These are phyloP conservation scores for Cerastoderma edule DNA, from an alignment of 2,888 invertebrate species.

Conservation along the genomic window DNA sequence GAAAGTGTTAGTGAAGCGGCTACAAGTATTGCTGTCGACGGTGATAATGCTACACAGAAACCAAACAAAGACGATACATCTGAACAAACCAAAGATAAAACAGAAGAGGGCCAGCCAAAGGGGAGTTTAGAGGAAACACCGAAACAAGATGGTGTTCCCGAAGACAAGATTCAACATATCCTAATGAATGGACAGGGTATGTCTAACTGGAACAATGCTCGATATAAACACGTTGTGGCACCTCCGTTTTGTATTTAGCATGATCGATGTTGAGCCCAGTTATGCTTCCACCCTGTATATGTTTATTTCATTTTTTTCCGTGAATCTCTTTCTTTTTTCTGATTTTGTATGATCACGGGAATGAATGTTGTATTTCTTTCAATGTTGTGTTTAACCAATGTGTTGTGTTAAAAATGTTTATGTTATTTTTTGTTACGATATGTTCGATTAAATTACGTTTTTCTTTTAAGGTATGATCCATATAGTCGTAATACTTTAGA, in stretches of 20 bases:
- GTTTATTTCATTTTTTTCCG: not conserved
- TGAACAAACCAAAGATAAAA: not conserved
- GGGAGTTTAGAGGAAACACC: slow-evolving; percentile 3
- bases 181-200: slow-evolving; percentile 51
- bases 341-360: too few relatives aligned
- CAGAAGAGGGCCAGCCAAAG: slow-evolving; percentile 11
- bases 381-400: too few relatives aligned
- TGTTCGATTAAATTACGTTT: too few relatives aligned
- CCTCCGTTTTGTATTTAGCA: not conserved
- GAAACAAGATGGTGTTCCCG: not conserved
- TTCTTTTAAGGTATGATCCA: too few relatives aligned
- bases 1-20: not conserved
- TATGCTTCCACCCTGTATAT: not conserved
- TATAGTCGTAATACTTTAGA: too few relatives aligned
- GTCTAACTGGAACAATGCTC: slow-evolving; percentile 25
- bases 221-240: slow-evolving; percentile 14
- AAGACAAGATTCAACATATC: slow-evolving; percentile 35
- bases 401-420: too few relatives aligned
- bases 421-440: too few relatives aligned
- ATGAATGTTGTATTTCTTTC: too few relatives aligned
- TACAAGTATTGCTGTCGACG: not conserved
- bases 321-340: too few relatives aligned
- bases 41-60: not conserved
- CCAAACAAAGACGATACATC: not conserved
- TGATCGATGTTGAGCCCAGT: not conserved